phyloP scores from a whole-genome alignment of 1,140 invertebrate species.

The Homarus americanus region DNA sequence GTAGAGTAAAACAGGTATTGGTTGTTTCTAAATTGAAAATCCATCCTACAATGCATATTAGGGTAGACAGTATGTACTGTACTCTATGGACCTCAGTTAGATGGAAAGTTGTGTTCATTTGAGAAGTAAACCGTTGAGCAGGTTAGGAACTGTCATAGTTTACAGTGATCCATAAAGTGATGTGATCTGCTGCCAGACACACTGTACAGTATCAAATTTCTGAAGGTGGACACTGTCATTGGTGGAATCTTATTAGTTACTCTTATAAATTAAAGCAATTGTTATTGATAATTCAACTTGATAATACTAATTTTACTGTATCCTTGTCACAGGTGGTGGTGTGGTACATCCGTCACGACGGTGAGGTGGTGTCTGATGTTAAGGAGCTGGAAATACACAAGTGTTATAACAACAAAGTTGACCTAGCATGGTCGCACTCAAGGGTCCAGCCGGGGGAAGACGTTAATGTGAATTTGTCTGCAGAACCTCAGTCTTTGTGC shows the following conservation, averaged over 20 bases:
- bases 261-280: background rate
- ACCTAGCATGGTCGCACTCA: background rate
- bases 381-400: conserved; percentile 32
- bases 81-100: no score
- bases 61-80: no score
- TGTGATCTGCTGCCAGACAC: no score
- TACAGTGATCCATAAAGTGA: no score
- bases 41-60: no score
- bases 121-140: no score
- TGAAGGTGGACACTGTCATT: no score
- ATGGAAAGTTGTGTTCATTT: no score
- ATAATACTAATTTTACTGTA: background rate
- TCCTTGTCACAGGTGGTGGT: conserved; percentile 12
- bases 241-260: background rate
- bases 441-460: conserved; percentile 4
- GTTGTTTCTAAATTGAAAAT: no score
- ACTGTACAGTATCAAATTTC: no score
- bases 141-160: no score
- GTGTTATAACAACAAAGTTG: background rate
- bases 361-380: conserved; percentile 53
- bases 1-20: no score
- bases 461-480: background rate
- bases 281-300: background rate
- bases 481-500: conserved; percentile 12
- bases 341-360: conserved; percentile 34